Conservation (phyloP, 2,113 vertebrate species). For the Crotalus horridus region DNA sequence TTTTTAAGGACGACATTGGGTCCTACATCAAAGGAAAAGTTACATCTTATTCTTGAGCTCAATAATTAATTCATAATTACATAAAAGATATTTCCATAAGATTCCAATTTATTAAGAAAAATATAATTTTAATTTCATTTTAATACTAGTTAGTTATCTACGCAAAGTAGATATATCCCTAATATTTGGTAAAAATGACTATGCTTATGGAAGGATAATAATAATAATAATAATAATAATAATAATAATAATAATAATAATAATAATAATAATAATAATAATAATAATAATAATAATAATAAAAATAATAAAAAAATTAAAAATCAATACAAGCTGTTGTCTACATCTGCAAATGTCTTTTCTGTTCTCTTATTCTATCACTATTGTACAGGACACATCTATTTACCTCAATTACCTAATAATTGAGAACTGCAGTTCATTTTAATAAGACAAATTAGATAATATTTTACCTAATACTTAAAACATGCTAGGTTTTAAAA, state of each 20-base stretch:
- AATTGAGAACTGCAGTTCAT: neutral
- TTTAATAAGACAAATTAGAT: neutral
- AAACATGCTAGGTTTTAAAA: neutral
- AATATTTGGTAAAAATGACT: neutral
- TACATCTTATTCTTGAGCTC: constrained; percentile 5
- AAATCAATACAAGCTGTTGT: neutral
- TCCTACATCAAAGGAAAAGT: constrained; percentile 58
- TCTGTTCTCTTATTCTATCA: neutral
- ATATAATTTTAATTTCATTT: neutral
- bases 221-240: too few relatives aligned
- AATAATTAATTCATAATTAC: neutral
- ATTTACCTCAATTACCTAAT: neutral
- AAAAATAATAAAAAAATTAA: too few relatives aligned
- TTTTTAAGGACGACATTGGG: constrained; percentile 57
- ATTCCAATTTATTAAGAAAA: neutral
- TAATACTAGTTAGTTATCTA: neutral
- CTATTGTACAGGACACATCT: neutral
- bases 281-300: neutral
- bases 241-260: neutral
- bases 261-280: too few relatives aligned
- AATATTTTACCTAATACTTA: neutral
- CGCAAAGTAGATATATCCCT: neutral
- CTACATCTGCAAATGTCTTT: neutral
- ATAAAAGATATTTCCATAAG: neutral
- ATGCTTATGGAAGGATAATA: neutral